Percentiles rank a stretch among this genome's conserved stretches.
Evolutionary conservation across 2,888 invertebrate genomes (phyloP).

Genomic region (Caenorhabditis sp.): DNA sequence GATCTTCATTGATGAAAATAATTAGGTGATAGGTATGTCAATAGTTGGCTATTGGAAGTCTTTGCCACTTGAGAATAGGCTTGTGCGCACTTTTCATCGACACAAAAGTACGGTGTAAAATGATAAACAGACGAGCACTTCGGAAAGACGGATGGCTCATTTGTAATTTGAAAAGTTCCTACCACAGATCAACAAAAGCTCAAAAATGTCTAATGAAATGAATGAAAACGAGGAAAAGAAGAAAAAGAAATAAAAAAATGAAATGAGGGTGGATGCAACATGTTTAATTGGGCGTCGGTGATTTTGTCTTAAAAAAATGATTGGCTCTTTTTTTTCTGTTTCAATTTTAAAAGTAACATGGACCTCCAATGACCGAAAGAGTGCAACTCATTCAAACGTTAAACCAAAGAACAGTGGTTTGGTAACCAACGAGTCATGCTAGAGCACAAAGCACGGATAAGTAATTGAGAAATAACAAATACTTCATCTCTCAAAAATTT

Average conservation of each 20-base stretch:
- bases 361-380: conserved; percentile 5
- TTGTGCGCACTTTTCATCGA: conserved; percentile 13
- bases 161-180: not conserved
- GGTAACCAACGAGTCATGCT: not conserved
- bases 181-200: conserved; percentile 18
- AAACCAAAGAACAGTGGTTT: no score
- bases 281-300: not conserved
- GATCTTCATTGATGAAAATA: not conserved
- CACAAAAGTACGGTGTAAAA: conserved; percentile 37
- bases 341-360: conserved; percentile 11
- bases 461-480: not conserved
- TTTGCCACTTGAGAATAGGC: conserved; percentile 23
- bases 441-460: not conserved
- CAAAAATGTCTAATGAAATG: conserved; percentile 8
- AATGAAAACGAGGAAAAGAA: conserved; percentile 7
- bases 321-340: conserved; percentile 19
- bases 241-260: not conserved
- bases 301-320: not conserved
- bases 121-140: conserved; percentile 12
- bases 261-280: not conserved
- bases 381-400: no score
- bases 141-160: not conserved
- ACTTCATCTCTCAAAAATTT: not conserved
- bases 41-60: conserved; percentile 12
- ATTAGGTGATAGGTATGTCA: conserved; percentile 3